Evolutionary conservation across 30 jellyfish, hydroid and myxozoan genomes (phyloP).

Genomic region (Aurelia aurita): DNA sequence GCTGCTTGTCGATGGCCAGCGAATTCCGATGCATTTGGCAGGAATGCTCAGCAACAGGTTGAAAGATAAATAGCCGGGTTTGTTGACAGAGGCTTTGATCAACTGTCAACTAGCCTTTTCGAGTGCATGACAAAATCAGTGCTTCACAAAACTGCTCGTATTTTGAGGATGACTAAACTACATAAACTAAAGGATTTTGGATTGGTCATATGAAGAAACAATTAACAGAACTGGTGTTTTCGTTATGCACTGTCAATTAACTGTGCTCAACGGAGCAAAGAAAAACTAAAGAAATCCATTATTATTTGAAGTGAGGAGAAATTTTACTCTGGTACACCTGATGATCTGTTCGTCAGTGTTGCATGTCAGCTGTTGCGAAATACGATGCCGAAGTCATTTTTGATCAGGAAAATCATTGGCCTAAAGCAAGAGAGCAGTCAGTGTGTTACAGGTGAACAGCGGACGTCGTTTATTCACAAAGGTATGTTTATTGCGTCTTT

Average conservation of each 20-base stretch:
- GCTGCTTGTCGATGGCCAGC: slow-evolving; percentile 16
- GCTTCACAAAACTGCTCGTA: too few species aligned
- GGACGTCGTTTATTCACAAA: neutral
- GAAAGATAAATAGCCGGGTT: slow-evolving; percentile 46
- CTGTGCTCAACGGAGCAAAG: slow-evolving; percentile 66
- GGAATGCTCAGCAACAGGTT: slow-evolving; percentile 56
- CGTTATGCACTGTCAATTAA: slow-evolving; percentile 9
- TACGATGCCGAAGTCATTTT: slow-evolving; percentile 78
- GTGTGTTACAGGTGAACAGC: neutral
- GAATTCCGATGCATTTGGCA: slow-evolving; percentile 34
- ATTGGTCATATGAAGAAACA: slow-evolving; percentile 11
- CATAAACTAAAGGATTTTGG: neutral
- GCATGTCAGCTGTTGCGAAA: neutral
- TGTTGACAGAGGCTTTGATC: slow-evolving; percentile 15
- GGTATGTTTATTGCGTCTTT: slow-evolving; percentile 1
- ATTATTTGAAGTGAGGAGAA: slow-evolving; percentile 5
- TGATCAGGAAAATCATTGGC: slow-evolving; percentile 64
- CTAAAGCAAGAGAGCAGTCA: slow-evolving; percentile 78
- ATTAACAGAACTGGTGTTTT: slow-evolving; percentile 5
- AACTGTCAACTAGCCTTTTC: neutral
- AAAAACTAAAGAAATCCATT: slow-evolving; percentile 5
- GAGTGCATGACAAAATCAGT: too few species aligned
- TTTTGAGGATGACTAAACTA: too few species aligned
- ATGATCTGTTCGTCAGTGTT: slow-evolving; percentile 14
- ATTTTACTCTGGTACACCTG: slow-evolving; percentile 42